A percentile compares a stretch with the other conserved stretches of the same genome.
Conservation (phyloP, 2,888 invertebrate species). For the Amiota mariae region DNA sequence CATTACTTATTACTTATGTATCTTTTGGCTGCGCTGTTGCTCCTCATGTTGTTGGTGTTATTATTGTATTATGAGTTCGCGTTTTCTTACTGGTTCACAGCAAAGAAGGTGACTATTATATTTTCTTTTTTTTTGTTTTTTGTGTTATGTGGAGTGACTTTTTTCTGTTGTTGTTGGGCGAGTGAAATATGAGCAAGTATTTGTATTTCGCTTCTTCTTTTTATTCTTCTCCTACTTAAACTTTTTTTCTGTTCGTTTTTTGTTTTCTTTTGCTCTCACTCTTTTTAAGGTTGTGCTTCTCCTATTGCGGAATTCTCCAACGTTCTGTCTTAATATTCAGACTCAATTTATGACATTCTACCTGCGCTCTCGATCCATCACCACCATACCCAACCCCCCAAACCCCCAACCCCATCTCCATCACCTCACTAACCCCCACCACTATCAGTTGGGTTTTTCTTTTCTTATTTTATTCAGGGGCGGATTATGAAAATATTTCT, state of each 20-base stretch:
- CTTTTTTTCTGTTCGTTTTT: background rate
- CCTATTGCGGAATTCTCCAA: background rate
- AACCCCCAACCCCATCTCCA: background rate
- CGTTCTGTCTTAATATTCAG: background rate
- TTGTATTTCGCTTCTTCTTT: slow-evolving; percentile 27
- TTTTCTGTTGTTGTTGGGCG: slow-evolving; percentile 12
- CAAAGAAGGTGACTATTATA: slow-evolving; percentile 53
- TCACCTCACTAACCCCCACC: background rate
- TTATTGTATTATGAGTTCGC: slow-evolving; percentile 53
- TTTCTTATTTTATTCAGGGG: slow-evolving; percentile 34
- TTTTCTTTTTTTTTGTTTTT: slow-evolving; percentile 42
- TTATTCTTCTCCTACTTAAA: background rate
- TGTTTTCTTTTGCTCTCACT: slow-evolving; percentile 9
- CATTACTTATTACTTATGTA: slow-evolving; percentile 5
- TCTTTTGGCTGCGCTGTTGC: background rate
- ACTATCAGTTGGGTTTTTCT: background rate
- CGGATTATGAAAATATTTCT: slow-evolving; percentile 51
- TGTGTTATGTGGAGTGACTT: background rate
- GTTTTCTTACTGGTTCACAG: slow-evolving; percentile 69
- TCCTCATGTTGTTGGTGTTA: slow-evolving; percentile 34
- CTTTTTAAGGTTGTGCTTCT: background rate
- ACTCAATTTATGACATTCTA: slow-evolving; percentile 51
- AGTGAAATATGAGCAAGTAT: slow-evolving; percentile 36
- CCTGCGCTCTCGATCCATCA: slow-evolving; percentile 16
- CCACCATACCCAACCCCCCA: background rate